Conservation (phyloP, 2,888 invertebrate genomes). For the Brassicogethes aeneus region DNA sequence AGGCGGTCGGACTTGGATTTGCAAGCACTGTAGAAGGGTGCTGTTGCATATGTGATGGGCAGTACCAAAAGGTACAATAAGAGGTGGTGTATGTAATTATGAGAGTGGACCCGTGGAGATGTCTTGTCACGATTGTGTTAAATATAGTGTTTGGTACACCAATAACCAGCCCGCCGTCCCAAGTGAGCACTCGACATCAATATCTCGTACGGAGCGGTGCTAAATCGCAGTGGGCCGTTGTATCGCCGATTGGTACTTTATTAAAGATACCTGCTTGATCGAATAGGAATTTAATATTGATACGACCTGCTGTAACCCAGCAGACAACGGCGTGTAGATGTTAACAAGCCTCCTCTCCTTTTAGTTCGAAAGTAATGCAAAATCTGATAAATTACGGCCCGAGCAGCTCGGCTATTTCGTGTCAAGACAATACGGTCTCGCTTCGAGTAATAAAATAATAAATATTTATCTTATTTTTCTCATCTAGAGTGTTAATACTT, state of each 20-base stretch:
- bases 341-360: background rate
- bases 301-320: slow-evolving; percentile 7
- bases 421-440: too few species aligned
- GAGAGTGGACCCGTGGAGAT: slow-evolving; percentile 36
- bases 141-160: slow-evolving; percentile 42
- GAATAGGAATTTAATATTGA: slow-evolving; percentile 30
- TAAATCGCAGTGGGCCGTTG: slow-evolving; percentile 12
- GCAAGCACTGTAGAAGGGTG: too few species aligned
- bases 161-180: slow-evolving; percentile 36
- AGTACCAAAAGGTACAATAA: slow-evolving; percentile 18
- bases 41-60: slow-evolving; percentile 21
- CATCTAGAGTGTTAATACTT: too few species aligned
- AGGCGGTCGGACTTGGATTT: too few species aligned
- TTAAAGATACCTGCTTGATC: slow-evolving; percentile 33
- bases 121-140: slow-evolving; percentile 42
- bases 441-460: too few species aligned
- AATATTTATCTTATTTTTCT: too few species aligned
- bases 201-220: background rate
- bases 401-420: too few species aligned
- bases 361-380: too few species aligned
- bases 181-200: slow-evolving; percentile 9
- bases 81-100: slow-evolving; percentile 37
- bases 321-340: background rate
- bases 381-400: too few species aligned
- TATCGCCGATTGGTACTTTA: slow-evolving; percentile 37